phyloP scores from a whole-genome alignment of 2,113 vertebrate species.

The Callochromis pleurospilus region DNA sequence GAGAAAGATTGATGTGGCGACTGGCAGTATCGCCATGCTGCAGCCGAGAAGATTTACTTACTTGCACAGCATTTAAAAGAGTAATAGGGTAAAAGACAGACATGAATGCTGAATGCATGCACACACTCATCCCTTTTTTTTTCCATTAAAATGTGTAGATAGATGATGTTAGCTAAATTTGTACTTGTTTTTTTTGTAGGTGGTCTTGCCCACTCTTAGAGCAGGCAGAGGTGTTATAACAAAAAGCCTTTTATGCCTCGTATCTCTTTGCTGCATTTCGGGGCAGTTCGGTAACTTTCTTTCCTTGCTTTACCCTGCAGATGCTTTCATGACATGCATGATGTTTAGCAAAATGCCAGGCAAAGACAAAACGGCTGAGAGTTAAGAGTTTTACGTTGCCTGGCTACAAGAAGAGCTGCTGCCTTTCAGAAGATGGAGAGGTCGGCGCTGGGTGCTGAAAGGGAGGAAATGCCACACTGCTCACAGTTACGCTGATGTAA shows the following conservation, averaged over 20 bases:
- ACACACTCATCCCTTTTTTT: background rate
- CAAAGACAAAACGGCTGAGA: background rate
- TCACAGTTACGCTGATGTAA: background rate
- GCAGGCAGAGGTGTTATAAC: background rate
- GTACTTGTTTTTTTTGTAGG: background rate
- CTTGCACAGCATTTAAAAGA: background rate
- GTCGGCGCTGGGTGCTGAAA: background rate
- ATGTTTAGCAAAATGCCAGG: background rate
- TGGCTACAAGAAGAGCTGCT: background rate
- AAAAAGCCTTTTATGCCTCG: background rate
- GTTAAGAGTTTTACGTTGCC: background rate
- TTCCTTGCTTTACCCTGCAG: background rate
- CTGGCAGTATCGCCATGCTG: background rate
- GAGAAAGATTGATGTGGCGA: background rate
- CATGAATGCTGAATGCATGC: background rate
- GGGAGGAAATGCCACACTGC: background rate
- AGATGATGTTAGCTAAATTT: background rate
- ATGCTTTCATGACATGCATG: background rate
- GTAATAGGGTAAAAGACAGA: background rate
- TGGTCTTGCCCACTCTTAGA: background rate
- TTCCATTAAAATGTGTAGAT: background rate
- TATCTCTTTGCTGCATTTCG: background rate
- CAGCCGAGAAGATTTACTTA: background rate
- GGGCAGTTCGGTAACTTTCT: background rate
- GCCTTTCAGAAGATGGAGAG: background rate